These are phyloP conservation scores for Eumaeus atala DNA, from an alignment of 1,140 invertebrate genomes.

Conservation along the genomic window DNA sequence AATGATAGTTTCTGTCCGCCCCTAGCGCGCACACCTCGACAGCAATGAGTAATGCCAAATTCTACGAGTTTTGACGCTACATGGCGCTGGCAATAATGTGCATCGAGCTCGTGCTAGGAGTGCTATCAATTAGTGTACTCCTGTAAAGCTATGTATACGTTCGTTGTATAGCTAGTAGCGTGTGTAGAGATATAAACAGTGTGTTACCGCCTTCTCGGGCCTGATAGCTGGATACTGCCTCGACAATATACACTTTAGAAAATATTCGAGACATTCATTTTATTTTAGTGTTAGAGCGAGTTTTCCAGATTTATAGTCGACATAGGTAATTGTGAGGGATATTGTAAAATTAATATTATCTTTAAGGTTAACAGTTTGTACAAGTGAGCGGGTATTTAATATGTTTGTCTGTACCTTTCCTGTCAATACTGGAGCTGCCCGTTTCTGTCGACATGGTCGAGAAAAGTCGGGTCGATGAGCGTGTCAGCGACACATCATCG, in stretches of 20 bases:
- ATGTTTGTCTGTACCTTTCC: background rate
- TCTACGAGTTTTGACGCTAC: background rate
- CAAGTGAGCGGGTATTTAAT: background rate
- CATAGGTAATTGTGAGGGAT: background rate
- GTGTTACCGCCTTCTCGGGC: conserved; percentile 9
- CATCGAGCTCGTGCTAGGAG: background rate
- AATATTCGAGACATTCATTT: conserved; percentile 13
- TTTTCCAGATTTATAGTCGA: background rate
- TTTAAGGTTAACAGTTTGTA: conserved; percentile 11
- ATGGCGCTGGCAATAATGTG: background rate
- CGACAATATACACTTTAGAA: conserved; percentile 16
- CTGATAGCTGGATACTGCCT: conserved; percentile 6
- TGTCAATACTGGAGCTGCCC: background rate
- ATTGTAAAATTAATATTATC: conserved; percentile 12
- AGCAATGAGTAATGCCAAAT: background rate
- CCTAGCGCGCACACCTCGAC: background rate
- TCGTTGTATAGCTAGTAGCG: conserved; percentile 30
- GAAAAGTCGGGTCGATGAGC: too few relatives aligned
- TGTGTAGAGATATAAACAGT: conserved; percentile 24
- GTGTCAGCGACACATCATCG: background rate
- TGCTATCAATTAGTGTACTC: conserved; percentile 24
- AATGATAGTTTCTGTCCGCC: conserved; percentile 18
- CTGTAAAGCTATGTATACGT: conserved; percentile 30
- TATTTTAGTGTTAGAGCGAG: background rate
- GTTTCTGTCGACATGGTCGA: background rate